Conservation (phyloP, 2,888 invertebrate species). For the Andrena fulva region DNA sequence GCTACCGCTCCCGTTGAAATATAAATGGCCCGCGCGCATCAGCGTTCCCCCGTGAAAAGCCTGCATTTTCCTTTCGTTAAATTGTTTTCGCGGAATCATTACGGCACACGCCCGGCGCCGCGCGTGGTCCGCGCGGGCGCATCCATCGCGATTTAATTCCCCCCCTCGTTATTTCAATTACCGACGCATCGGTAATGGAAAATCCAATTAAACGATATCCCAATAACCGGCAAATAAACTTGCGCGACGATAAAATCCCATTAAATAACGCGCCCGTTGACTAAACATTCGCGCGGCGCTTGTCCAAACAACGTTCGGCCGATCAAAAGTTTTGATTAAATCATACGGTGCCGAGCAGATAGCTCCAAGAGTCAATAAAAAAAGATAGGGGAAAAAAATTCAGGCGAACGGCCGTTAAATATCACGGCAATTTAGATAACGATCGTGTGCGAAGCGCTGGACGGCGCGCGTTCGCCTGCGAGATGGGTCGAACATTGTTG, state of each 20-base stretch:
- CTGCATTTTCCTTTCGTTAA: slow-evolving; percentile 16
- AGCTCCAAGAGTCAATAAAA: no score
- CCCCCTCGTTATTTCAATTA: slow-evolving; percentile 55
- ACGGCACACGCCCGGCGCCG: not conserved
- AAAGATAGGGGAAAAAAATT: no score
- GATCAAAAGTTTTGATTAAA: slow-evolving; percentile 14
- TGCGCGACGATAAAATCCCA: slow-evolving; percentile 25
- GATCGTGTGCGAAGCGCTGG: not conserved
- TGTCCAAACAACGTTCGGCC: not conserved
- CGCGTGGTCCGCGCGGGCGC: slow-evolving; percentile 2
- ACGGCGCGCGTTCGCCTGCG: slow-evolving; percentile 54
- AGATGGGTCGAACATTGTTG: slow-evolving; percentile 8
- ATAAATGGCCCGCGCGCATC: not conserved
- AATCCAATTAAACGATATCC: slow-evolving; percentile 54
- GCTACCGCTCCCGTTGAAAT: not conserved
- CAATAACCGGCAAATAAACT: slow-evolving; percentile 51
- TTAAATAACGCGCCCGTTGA: slow-evolving; percentile 30
- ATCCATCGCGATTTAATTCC: slow-evolving; percentile 46
- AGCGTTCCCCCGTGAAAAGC: not conserved
- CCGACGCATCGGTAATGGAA: slow-evolving; percentile 47
- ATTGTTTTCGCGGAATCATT: slow-evolving; percentile 32
- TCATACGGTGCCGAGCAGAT: no score
- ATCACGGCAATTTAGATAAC: no score
- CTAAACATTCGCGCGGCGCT: slow-evolving; percentile 11
- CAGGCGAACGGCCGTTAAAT: no score